Evolutionary conservation across 2,113 vertebrate genomes (phyloP).

Genomic region (Psilopsiagon aurifrons): DNA sequence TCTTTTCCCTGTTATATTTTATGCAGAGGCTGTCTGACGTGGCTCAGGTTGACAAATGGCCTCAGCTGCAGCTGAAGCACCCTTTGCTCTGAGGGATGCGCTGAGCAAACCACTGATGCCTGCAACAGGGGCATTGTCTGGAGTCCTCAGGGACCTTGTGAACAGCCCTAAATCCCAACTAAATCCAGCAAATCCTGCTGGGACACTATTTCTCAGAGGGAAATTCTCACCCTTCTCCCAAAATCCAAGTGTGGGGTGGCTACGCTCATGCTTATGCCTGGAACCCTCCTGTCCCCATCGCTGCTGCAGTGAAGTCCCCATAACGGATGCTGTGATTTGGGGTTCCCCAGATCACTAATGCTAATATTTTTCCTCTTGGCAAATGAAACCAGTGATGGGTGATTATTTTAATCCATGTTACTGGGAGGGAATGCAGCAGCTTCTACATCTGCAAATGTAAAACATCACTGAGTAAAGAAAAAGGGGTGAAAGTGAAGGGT

Average conservation of each 20-base stretch:
- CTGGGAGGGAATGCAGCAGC: not conserved
- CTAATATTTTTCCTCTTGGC: not conserved
- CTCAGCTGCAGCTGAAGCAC: not conserved
- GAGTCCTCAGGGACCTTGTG: not conserved
- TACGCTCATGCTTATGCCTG: not conserved
- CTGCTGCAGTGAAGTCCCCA: not conserved
- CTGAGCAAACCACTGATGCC: not conserved
- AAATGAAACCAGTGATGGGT: not conserved
- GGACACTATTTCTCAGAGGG: not conserved
- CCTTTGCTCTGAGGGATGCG: not conserved
- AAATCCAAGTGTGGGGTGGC: not conserved
- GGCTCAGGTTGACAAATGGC: not conserved
- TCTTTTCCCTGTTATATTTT: not conserved
- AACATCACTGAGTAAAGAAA: not conserved
- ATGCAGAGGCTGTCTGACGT: not conserved
- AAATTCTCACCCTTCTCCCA: not conserved
- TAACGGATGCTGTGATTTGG: not conserved
- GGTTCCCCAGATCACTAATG: accelerated
- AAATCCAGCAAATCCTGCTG: not conserved
- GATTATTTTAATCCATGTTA: conserved; percentile 45
- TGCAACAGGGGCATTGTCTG: not conserved
- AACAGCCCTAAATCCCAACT: not conserved
- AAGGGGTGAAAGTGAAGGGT: not conserved
- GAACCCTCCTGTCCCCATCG: not conserved
- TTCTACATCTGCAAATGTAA: not conserved